These are phyloP conservation scores for Oreochromis tanganicae DNA, from an alignment of 2,113 vertebrate species.

Conservation along the genomic window DNA sequence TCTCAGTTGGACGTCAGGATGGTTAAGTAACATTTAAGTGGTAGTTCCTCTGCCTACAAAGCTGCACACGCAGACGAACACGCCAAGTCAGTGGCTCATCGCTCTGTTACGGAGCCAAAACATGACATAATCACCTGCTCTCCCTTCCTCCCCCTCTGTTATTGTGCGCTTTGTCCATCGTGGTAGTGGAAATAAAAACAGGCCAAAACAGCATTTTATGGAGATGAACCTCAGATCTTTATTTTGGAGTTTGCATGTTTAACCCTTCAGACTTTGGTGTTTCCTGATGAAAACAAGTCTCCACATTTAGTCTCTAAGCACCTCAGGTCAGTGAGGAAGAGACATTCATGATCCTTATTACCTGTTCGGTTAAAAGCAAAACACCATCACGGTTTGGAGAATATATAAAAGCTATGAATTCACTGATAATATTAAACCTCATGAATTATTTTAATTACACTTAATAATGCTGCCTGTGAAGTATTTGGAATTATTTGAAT, in stretches of 20 bases:
- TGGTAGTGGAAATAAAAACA: neutral
- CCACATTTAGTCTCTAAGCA: neutral
- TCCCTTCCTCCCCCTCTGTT: neutral
- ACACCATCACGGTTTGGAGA: neutral
- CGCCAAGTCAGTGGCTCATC: constrained; percentile 29
- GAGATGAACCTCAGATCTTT: too few species aligned
- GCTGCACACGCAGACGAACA: neutral
- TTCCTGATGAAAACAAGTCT: neutral
- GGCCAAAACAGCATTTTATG: neutral
- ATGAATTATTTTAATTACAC: neutral
- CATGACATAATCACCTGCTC: constrained; percentile 52
- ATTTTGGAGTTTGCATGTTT: neutral
- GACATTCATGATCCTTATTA: neutral
- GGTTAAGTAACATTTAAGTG: constrained; percentile 28
- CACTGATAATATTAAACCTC: neutral
- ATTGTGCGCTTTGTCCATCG: neutral
- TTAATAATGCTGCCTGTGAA: neutral
- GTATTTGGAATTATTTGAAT: neutral
- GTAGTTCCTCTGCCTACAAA: constrained; percentile 22
- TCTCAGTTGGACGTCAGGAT: constrained; percentile 25
- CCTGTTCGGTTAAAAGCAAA: neutral
- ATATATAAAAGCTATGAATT: neutral
- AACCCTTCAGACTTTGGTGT: neutral
- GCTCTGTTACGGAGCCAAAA: constrained; percentile 10
- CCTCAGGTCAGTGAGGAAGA: neutral